These are phyloP conservation scores for Gnathonemus longibarbis DNA, from an alignment of 2,113 vertebrate genomes.

Conservation along the genomic window DNA sequence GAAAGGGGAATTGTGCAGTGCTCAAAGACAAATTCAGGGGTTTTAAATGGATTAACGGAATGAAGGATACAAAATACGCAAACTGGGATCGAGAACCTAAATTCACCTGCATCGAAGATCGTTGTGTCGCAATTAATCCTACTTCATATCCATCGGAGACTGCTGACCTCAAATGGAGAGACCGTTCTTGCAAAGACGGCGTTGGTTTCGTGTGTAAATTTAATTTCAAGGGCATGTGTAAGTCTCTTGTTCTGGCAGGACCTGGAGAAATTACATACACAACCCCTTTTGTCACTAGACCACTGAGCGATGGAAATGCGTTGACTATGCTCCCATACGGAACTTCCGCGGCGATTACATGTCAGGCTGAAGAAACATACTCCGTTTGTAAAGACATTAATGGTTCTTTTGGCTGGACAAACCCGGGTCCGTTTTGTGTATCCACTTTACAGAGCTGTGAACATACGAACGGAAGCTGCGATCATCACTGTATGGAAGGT, in stretches of 20 bases:
- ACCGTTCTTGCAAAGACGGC: conserved; percentile 33
- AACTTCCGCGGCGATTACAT: conserved; percentile 46
- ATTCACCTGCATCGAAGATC: conserved; percentile 51
- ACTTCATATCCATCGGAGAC: background rate
- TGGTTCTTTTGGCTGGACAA: conserved; percentile 38
- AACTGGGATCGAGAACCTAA: conserved; percentile 55
- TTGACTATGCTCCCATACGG: conserved; percentile 45
- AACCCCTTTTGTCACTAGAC: conserved; percentile 40
- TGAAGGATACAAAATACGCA: conserved; percentile 43
- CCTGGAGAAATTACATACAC: conserved; percentile 46
- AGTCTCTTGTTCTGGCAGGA: conserved; percentile 40
- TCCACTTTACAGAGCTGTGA: conserved; percentile 30
- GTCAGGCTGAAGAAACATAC: background rate
- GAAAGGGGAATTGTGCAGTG: conserved; percentile 36
- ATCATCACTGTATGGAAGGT: conserved; percentile 41
- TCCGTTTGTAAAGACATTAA: conserved; percentile 1
- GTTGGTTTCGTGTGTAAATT: conserved; percentile 54
- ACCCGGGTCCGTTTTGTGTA: conserved; percentile 47
- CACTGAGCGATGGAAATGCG: conserved; percentile 10
- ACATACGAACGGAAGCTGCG: conserved; percentile 51
- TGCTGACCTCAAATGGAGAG: conserved; percentile 43
- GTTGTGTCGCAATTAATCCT: conserved; percentile 47
- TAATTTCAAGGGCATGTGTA: conserved; percentile 58
- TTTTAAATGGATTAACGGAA: conserved; percentile 54
- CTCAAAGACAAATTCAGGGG: conserved; percentile 37